Percentiles rank a stretch among this genome's conserved stretches.
phyloP scores from a whole-genome alignment of 1,140 invertebrate species.

The Portunus trituberculatus region DNA sequence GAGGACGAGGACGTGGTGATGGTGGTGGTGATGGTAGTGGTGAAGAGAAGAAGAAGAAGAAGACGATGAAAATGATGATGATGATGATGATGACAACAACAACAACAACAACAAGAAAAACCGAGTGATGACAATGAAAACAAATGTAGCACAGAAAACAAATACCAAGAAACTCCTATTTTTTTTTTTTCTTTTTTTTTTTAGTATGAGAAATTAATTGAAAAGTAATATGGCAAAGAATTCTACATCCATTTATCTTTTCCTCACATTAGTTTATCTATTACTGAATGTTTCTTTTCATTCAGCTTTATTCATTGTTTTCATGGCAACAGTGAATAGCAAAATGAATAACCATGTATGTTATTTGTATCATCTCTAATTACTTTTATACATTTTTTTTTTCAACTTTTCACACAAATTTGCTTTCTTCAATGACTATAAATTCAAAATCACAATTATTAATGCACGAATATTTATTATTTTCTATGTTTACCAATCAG shows the following conservation, averaged over 20 bases:
- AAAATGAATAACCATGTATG: too few relatives aligned
- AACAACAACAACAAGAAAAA: not conserved
- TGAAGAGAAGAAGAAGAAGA: not conserved
- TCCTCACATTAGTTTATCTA: not conserved
- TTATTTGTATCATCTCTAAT: too few relatives aligned
- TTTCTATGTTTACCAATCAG: too few relatives aligned
- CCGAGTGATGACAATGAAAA: not conserved
- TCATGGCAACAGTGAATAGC: too few relatives aligned
- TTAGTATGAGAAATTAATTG: not conserved
- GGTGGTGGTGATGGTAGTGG: not conserved
- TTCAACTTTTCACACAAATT: too few relatives aligned
- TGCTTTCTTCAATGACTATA: too few relatives aligned
- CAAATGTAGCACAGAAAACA: not conserved
- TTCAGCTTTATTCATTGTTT: too few relatives aligned
- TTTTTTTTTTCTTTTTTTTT: not conserved
- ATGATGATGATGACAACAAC: not conserved
- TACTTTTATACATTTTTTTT: too few relatives aligned
- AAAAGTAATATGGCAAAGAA: not conserved
- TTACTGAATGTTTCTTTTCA: not conserved
- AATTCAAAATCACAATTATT: too few relatives aligned
- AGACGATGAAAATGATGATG: not conserved
- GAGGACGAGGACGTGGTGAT: not conserved
- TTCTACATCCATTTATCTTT: not conserved
- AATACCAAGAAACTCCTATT: not conserved
- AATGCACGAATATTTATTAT: too few relatives aligned